Conservation (phyloP, 1,140 invertebrate species). For the Melitaea cinxia region DNA sequence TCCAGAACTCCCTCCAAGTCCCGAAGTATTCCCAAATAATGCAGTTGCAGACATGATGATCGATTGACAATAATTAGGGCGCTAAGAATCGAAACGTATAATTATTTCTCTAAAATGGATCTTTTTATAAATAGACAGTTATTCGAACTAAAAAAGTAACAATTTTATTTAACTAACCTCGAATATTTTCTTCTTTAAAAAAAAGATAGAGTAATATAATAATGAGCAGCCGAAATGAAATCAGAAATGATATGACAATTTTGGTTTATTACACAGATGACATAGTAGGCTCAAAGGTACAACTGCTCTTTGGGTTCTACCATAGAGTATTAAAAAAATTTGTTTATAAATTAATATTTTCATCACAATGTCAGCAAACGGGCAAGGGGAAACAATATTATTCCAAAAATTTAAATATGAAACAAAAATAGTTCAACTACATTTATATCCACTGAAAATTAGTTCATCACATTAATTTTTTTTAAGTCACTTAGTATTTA, state of each 20-base stretch:
- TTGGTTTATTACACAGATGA: neutral
- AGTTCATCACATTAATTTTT: too few species aligned
- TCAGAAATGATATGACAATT: constrained; percentile 5
- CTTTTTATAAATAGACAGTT: neutral
- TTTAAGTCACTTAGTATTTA: too few species aligned
- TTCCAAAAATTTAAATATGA: too few species aligned
- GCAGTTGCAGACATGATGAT: constrained; percentile 84
- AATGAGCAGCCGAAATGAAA: neutral
- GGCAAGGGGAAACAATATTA: too few species aligned
- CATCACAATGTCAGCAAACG: too few species aligned
- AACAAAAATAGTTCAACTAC: too few species aligned
- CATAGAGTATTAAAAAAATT: too few species aligned
- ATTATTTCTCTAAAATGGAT: neutral
- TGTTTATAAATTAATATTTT: too few species aligned
- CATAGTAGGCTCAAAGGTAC: neutral
- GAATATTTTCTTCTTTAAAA: neutral
- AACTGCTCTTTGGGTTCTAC: too few species aligned
- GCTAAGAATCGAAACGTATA: neutral
- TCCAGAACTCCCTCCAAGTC: constrained; percentile 89
- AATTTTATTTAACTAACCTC: neutral
- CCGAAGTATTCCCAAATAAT: constrained; percentile 87
- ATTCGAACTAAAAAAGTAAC: neutral
- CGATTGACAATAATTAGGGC: neutral
- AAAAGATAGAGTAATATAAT: neutral
- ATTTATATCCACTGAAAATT: too few species aligned